Evolutionary conservation across 2,113 vertebrate species (phyloP).

Genomic region (Cathartes aura): DNA sequence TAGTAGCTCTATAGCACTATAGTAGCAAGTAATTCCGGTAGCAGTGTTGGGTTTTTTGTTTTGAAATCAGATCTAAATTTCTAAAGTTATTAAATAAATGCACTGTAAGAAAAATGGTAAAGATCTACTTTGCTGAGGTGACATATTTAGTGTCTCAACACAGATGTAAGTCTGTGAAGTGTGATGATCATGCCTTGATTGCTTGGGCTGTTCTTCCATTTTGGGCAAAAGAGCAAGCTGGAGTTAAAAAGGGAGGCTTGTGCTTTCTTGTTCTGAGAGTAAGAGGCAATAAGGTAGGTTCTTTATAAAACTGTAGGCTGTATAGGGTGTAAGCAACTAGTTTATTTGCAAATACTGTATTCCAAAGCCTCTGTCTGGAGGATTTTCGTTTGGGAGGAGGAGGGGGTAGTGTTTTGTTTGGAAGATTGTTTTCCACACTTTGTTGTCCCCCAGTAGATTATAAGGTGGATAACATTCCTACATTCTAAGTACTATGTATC

Average conservation of each 20-base stretch:
- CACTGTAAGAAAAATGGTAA: background rate
- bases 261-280: background rate
- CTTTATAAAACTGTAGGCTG: background rate
- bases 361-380: background rate
- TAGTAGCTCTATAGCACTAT: background rate
- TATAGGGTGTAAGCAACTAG: background rate
- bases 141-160: background rate
- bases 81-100: background rate
- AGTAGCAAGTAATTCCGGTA: background rate
- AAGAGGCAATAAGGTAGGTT: background rate
- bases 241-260: background rate
- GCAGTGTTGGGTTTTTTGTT: background rate
- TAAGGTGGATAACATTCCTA: background rate
- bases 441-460: background rate
- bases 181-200: background rate
- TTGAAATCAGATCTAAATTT: background rate
- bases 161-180: background rate
- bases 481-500: too few species aligned
- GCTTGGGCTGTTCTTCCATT: background rate
- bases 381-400: background rate
- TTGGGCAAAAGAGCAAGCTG: background rate
- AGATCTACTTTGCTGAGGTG: background rate
- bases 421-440: background rate
- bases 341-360: background rate
- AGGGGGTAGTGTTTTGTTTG: background rate